Evolutionary conservation across 2,888 invertebrate genomes (phyloP).

Genomic region (Drosophila austrosaltans): DNA sequence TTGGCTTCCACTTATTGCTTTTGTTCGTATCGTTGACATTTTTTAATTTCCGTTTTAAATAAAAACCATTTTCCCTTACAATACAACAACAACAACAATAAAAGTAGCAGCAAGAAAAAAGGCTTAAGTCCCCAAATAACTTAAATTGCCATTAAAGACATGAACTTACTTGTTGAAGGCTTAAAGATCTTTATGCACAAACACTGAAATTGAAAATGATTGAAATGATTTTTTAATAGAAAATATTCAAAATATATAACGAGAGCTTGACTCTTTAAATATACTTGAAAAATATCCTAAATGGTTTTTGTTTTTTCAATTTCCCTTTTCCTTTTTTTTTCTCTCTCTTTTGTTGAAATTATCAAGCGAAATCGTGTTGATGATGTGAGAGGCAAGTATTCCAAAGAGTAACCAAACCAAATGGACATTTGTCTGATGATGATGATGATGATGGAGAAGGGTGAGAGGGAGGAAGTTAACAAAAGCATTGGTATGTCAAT

Average conservation of each 20-base stretch:
- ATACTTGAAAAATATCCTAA: too few species aligned
- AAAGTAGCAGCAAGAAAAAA: background rate
- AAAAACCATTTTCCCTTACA: slow-evolving; percentile 65
- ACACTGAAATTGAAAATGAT: too few species aligned
- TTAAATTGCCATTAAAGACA: slow-evolving; percentile 44
- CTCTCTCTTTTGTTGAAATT: background rate
- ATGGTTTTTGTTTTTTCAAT: too few species aligned
- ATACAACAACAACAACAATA: slow-evolving; percentile 22
- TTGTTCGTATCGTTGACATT: slow-evolving; percentile 59
- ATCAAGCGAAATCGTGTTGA: background rate
- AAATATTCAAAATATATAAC: too few species aligned
- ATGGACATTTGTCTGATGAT: slow-evolving; percentile 2
- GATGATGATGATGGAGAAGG: background rate
- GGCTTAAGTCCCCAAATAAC: slow-evolving; percentile 22
- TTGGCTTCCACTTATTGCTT: slow-evolving; percentile 21
- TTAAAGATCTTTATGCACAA: slow-evolving; percentile 10
- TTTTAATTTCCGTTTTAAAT: slow-evolving; percentile 78
- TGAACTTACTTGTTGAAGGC: slow-evolving; percentile 35
- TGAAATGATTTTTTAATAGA: too few species aligned
- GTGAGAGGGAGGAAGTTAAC: background rate
- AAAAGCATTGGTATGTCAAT: slow-evolving; percentile 55
- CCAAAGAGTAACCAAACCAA: background rate
- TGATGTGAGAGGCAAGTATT: background rate
- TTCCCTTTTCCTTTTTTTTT: too few species aligned
- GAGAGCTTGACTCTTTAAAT: too few species aligned